Evolutionary conservation across 2,113 vertebrate species (phyloP).

Genomic region (Charina bottae): DNA sequence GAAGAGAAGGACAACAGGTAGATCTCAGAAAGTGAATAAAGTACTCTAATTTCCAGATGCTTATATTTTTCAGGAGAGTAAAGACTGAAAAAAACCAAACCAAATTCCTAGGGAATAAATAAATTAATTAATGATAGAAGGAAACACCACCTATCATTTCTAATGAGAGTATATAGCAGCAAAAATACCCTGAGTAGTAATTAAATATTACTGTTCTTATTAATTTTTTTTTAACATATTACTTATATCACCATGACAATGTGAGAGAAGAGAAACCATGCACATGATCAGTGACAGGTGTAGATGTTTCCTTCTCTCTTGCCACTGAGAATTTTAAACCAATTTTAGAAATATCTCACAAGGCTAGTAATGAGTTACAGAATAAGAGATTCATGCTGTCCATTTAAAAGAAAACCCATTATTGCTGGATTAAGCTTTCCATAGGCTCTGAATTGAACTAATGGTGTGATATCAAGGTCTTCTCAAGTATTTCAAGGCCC

Average conservation of each 20-base stretch:
- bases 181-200: constrained; percentile 13
- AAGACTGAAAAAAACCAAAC: constrained; percentile 3
- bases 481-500: background rate
- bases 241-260: constrained; percentile 22
- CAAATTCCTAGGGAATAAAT: constrained; percentile 33
- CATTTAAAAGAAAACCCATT: constrained; percentile 16
- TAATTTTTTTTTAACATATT: constrained; percentile 36
- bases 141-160: constrained; percentile 21
- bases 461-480: background rate
- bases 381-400: background rate
- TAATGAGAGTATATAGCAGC: constrained; percentile 7
- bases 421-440: background rate
- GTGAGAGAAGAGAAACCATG: constrained; percentile 14
- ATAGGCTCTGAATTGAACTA: background rate
- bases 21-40: constrained; percentile 48
- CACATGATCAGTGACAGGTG: constrained; percentile 18
- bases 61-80: constrained; percentile 38
- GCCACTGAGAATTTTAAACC: background rate
- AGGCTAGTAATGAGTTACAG: background rate
- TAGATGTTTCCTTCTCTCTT: background rate
- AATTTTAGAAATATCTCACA: background rate
- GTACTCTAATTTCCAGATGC: constrained; percentile 42
- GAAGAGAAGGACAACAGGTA: too few relatives aligned
- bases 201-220: constrained; percentile 18
- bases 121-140: background rate